Evolutionary conservation across 2,797 vertebrate genomes (phyloP).

Genomic region (Notamacropus eugenii): DNA sequence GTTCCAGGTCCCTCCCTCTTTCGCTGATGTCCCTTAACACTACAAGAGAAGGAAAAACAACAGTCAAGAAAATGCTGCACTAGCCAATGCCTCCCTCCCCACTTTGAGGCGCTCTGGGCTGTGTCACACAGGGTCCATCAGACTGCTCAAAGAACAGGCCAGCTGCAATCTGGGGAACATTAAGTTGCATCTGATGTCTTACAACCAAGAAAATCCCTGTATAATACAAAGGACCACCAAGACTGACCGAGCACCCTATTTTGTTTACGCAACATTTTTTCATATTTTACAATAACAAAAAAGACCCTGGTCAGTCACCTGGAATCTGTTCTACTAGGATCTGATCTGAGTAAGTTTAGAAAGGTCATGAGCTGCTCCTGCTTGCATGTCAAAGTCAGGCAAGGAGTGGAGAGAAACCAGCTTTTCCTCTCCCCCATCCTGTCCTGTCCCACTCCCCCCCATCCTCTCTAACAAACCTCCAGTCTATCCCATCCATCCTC

Average conservation of each 20-base stretch:
- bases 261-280: background rate
- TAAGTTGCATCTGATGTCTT: background rate
- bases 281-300: background rate
- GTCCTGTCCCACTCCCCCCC: no score
- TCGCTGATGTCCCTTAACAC: conserved; percentile 95
- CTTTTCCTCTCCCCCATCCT: background rate
- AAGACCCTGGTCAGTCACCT: background rate
- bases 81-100: background rate
- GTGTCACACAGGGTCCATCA: accelerated
- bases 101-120: accelerated
- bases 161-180: background rate
- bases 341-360: background rate
- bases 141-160: background rate
- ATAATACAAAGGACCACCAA: background rate
- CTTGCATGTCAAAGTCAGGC: background rate
- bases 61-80: conserved; percentile 12
- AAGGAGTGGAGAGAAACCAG: background rate
- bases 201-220: background rate
- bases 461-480: background rate
- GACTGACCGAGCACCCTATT: background rate
- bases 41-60: conserved; percentile 73
- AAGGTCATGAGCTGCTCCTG: background rate
- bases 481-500: background rate
- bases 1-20: conserved; percentile 93
- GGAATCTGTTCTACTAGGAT: background rate